Evolutionary conservation across 1,140 invertebrate genomes (phyloP).

Genomic region (Mamestra configurata): DNA sequence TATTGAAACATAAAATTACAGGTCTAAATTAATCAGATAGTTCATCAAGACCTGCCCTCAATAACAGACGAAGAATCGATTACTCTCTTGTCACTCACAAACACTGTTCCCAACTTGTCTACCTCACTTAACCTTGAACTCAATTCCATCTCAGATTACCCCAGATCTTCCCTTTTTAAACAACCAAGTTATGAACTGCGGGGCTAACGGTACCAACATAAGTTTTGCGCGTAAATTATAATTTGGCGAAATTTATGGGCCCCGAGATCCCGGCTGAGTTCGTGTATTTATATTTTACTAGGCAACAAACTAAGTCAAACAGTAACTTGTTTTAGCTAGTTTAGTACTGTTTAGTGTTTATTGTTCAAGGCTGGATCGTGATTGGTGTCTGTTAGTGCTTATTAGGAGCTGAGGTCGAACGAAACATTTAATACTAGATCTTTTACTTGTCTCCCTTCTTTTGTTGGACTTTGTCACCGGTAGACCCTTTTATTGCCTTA

Average conservation of each 20-base stretch:
- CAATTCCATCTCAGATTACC: not conserved
- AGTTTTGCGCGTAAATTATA: slow-evolving; percentile 42
- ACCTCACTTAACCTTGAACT: slow-evolving; percentile 10
- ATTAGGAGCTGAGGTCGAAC: not conserved
- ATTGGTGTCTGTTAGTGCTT: slow-evolving; percentile 8
- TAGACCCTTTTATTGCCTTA: no score
- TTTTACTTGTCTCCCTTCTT: not conserved
- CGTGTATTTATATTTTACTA: slow-evolving; percentile 36
- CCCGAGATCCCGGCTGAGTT: slow-evolving; percentile 6
- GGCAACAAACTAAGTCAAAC: slow-evolving; percentile 17
- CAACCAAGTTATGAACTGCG: slow-evolving; percentile 13
- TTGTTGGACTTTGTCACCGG: no score
- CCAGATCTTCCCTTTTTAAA: slow-evolving; percentile 10
- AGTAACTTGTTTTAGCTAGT: slow-evolving; percentile 28
- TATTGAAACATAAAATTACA: no score
- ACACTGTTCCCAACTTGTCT: not conserved
- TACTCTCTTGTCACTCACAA: not conserved
- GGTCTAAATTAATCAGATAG: not conserved
- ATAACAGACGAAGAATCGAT: not conserved
- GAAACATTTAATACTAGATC: not conserved
- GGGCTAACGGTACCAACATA: not conserved
- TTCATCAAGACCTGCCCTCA: not conserved
- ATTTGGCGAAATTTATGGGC: slow-evolving; percentile 35
- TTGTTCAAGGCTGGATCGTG: slow-evolving; percentile 2
- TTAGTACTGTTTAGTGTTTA: slow-evolving; percentile 5